These are phyloP conservation scores for Iguana delicatissima DNA, from an alignment of 2,797 vertebrate genomes.

Conservation along the genomic window DNA sequence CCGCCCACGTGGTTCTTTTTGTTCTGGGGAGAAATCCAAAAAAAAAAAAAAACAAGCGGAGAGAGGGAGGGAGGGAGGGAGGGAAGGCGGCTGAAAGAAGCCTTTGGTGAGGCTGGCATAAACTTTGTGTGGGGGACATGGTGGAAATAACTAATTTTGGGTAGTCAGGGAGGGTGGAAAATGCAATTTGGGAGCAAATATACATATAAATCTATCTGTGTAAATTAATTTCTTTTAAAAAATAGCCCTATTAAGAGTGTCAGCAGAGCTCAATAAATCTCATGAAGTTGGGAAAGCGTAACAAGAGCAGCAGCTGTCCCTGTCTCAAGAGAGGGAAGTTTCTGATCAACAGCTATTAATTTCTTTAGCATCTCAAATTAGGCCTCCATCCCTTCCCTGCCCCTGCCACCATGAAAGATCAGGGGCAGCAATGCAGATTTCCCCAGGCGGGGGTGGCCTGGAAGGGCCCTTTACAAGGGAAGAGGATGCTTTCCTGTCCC, in stretches of 20 bases:
- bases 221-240: background rate
- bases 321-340: conserved; percentile 20
- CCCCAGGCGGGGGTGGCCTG: background rate
- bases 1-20: background rate
- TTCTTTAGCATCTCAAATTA: background rate
- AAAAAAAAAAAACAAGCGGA: background rate
- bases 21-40: background rate
- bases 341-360: background rate
- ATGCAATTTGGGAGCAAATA: background rate
- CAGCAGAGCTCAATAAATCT: background rate
- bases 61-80: background rate
- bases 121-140: no score
- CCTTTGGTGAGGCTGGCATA: background rate
- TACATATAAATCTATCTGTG: background rate
- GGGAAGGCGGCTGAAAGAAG: no score
- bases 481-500: background rate
- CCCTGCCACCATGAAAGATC: background rate
- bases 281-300: conserved; percentile 48
- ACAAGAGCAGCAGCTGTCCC: conserved; percentile 41
- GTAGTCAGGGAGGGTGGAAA: fast-evolving
- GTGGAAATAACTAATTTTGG: background rate
- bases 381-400: background rate
- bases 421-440: background rate
- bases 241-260: conserved; percentile 10
- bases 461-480: background rate